phyloP scores from a whole-genome alignment of 2,113 vertebrate species.

The Paradisaea rubra region DNA sequence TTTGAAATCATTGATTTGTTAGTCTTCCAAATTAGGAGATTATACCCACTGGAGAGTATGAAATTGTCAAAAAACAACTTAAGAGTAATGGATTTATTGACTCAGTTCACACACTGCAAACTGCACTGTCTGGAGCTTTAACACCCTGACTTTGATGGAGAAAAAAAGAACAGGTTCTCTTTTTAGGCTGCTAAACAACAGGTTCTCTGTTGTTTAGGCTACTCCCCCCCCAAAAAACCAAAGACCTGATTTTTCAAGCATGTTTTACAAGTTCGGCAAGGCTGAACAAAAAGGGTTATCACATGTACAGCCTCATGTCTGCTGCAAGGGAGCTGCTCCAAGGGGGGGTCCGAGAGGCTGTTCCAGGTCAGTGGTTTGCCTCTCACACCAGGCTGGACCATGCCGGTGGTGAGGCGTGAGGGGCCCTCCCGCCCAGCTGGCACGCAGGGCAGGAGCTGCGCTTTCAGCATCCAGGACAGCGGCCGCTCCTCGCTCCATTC shows the following conservation, averaged over 20 bases:
- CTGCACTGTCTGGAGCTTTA: neutral
- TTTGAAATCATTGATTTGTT: neutral
- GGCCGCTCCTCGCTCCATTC: neutral
- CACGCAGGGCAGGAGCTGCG: neutral
- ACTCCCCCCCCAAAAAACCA: neutral
- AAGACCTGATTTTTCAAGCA: constrained; percentile 27
- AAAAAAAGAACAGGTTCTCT: neutral
- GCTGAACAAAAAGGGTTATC: constrained; percentile 21
- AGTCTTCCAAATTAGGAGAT: neutral
- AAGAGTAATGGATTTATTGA: neutral
- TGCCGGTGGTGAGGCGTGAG: neutral
- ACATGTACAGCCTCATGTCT: constrained; percentile 14
- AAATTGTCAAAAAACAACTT: neutral
- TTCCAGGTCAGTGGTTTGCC: neutral
- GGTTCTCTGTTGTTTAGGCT: neutral
- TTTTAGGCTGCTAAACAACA: too few species aligned
- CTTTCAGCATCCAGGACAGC: neutral
- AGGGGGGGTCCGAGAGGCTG: neutral
- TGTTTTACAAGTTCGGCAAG: neutral
- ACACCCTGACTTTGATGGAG: neutral
- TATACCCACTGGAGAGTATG: neutral
- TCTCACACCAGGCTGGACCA: neutral
- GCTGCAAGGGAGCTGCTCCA: neutral
- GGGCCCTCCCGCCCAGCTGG: neutral
- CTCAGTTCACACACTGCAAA: neutral